A percentile compares a stretch with the other conserved stretches of the same genome.
Conservation (phyloP, 1,140 invertebrate genomes). For the Dysdera silvatica region DNA sequence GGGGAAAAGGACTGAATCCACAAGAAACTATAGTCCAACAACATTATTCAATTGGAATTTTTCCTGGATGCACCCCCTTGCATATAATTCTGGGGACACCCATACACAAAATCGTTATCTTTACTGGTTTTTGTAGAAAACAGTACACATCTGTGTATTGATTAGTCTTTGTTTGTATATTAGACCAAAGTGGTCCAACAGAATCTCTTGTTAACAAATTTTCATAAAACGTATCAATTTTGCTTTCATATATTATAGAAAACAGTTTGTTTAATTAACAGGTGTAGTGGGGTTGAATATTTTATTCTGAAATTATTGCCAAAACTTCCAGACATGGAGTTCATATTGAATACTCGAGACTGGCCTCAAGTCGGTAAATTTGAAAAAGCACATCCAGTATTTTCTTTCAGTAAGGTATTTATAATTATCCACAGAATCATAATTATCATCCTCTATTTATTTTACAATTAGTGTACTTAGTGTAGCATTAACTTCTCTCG, state of each 20-base stretch:
- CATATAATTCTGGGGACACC: too few species aligned
- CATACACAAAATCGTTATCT: too few species aligned
- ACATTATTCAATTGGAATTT: too few species aligned
- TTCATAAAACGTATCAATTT: not conserved
- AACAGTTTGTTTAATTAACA: slow-evolving; percentile 29
- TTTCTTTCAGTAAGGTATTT: slow-evolving; percentile 87
- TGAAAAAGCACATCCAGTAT: slow-evolving; percentile 62
- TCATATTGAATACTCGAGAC: slow-evolving; percentile 82
- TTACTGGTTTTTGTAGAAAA: too few species aligned
- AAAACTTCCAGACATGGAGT: slow-evolving; percentile 70
- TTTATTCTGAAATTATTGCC: slow-evolving; percentile 60
- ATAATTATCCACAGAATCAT: not conserved
- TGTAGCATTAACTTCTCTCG: too few species aligned
- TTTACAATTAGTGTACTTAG: not conserved
- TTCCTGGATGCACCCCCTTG: too few species aligned
- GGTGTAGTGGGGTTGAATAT: slow-evolving; percentile 86
- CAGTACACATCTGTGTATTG: too few species aligned
- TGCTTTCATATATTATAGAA: not conserved
- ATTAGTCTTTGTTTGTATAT: too few species aligned
- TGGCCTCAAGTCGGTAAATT: slow-evolving; percentile 75
- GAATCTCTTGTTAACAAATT: not conserved
- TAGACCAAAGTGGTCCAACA: too few species aligned
- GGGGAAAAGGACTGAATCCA: too few species aligned
- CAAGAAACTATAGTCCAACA: too few species aligned
- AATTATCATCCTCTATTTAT: not conserved